Conservation (phyloP, 2,113 vertebrate species). For the Menura novaehollandiae region DNA sequence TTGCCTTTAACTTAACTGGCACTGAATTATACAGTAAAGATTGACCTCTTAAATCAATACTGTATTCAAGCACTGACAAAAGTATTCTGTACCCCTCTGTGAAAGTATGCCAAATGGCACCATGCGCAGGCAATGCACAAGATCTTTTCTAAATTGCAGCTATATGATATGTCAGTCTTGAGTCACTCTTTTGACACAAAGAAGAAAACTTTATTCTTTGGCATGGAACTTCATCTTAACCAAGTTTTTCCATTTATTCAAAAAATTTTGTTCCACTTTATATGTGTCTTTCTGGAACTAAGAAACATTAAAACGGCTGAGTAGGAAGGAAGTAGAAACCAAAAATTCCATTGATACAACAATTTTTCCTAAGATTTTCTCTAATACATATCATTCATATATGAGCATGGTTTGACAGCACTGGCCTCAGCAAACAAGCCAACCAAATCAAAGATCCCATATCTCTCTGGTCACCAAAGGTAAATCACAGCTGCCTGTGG, state of each 20-base stretch:
- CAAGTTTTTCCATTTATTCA: neutral
- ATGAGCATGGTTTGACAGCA: neutral
- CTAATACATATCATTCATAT: neutral
- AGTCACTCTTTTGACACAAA: neutral
- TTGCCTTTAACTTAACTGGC: neutral
- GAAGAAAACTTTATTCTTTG: neutral
- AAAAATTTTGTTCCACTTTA: neutral
- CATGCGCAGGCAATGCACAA: neutral
- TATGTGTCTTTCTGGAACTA: neutral
- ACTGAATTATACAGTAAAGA: neutral
- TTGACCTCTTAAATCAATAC: neutral
- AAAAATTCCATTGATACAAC: neutral
- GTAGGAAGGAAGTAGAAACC: neutral
- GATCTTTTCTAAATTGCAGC: neutral
- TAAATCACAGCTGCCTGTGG: neutral
- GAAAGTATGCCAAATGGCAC: neutral
- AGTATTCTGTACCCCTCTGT: neutral
- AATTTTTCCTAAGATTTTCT: neutral
- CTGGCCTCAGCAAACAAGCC: neutral
- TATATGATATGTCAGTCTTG: neutral
- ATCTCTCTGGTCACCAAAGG: neutral
- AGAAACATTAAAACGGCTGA: neutral
- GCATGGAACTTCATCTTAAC: neutral
- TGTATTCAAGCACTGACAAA: neutral
- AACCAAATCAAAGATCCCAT: neutral